Evolutionary conservation across 1,140 invertebrate species (phyloP).

Genomic region (Acromyrmex heyeri): DNA sequence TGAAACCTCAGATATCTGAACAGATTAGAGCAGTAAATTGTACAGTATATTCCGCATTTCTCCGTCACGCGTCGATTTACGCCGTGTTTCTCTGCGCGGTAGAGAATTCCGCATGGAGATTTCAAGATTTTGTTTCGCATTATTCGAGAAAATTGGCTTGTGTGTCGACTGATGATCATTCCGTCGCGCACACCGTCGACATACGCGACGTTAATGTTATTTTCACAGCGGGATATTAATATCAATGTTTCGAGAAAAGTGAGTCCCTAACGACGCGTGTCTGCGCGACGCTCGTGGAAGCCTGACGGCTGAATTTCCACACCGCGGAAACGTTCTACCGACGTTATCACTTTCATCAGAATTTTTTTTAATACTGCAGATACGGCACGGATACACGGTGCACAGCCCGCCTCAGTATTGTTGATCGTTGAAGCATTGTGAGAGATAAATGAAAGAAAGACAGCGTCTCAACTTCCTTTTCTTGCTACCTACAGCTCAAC

Average conservation of each 20-base stretch:
- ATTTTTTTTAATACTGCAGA: constrained; percentile 30
- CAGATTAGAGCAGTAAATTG: constrained; percentile 25
- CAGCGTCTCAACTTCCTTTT: not conserved
- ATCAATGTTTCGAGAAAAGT: constrained; percentile 44
- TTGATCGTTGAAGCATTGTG: constrained; percentile 28
- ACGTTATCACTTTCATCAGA: constrained; percentile 51
- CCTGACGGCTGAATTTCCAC: not conserved
- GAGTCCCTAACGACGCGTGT: constrained; percentile 25
- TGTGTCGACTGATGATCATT: not conserved
- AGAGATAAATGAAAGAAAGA: not conserved
- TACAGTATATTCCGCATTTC: constrained; percentile 48
- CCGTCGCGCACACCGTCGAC: not conserved
- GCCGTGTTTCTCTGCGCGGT: constrained; percentile 24
- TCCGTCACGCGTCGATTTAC: constrained; percentile 47
- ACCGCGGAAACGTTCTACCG: constrained; percentile 23
- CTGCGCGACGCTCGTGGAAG: not conserved
- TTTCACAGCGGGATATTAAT: constrained; percentile 57
- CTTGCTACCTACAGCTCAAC: not conserved
- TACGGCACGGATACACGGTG: not conserved
- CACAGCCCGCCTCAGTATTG: not conserved
- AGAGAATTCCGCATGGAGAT: not conserved
- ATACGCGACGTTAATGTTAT: constrained; percentile 14
- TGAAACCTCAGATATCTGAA: constrained; percentile 14
- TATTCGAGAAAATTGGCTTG: constrained; percentile 38
- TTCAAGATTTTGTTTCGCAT: constrained; percentile 26